Conservation (phyloP, 2,888 invertebrate genomes). For the Aphidoletes aphidimyza region DNA sequence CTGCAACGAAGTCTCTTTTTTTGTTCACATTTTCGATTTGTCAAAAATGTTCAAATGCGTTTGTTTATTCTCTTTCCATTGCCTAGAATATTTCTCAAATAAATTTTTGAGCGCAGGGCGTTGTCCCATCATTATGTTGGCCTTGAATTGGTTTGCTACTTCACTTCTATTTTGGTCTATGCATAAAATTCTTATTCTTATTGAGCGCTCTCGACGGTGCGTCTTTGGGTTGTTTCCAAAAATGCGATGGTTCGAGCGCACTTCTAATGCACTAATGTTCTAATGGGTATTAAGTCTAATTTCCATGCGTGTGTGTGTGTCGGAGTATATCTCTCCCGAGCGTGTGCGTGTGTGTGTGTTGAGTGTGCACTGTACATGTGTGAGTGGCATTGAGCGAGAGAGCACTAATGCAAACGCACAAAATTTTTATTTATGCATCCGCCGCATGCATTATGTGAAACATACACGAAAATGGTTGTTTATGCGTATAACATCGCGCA, state of each 20-base stretch:
- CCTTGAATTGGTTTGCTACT: conserved; percentile 30
- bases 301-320: conserved; percentile 13
- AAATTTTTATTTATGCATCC: conserved; percentile 52
- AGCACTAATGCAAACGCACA: conserved; percentile 11
- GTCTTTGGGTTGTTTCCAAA: no score
- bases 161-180: conserved; percentile 37
- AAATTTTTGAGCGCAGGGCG: not conserved
- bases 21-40: not conserved
- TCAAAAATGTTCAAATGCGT: not conserved
- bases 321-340: not conserved
- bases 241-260: not conserved
- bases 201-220: no score
- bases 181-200: conserved; percentile 41
- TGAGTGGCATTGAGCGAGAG: no score
- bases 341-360: not conserved
- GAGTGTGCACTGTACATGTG: no score
- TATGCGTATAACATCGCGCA: conserved; percentile 26
- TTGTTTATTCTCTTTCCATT: not conserved
- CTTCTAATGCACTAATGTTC: not conserved
- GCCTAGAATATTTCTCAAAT: not conserved
- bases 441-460: conserved; percentile 41
- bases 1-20: conserved; percentile 11
- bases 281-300: not conserved
- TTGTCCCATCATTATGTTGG: conserved; percentile 50
- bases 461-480: conserved; percentile 28